A percentile compares a stretch with the other conserved stretches of the same genome.
Conservation (phyloP, 2,888 invertebrate genomes). For the Sialis lutaria region DNA sequence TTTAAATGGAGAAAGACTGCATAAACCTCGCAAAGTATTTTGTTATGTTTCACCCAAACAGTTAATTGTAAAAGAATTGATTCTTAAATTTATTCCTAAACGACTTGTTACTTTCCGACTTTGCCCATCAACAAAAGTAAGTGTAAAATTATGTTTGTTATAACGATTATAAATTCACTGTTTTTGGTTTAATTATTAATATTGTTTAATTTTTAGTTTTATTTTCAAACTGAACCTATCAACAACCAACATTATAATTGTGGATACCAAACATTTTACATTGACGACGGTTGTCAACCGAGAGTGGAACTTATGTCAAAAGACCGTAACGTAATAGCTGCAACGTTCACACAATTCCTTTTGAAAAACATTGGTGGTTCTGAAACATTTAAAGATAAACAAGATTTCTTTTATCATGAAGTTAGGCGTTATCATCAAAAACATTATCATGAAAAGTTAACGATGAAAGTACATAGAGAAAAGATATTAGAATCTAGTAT, state of each 20-base stretch:
- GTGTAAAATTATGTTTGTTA: conserved; percentile 8
- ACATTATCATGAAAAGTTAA: conserved; percentile 70
- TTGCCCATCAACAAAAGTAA: conserved; percentile 85
- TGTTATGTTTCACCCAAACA: conserved; percentile 86
- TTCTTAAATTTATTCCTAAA: conserved; percentile 84
- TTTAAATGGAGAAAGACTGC: conserved; percentile 34
- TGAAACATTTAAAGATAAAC: conserved; percentile 77
- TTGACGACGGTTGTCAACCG: conserved; percentile 85
- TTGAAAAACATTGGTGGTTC: conserved; percentile 89
- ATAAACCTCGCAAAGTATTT: conserved; percentile 72
- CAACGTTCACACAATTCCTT: conserved; percentile 80
- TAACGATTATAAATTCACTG: conserved; percentile 6
- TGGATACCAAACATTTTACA: conserved; percentile 46
- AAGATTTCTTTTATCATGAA: conserved; percentile 55
- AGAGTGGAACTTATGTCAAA: conserved; percentile 65
- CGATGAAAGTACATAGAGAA: conserved; percentile 64
- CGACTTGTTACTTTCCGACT: conserved; percentile 78
- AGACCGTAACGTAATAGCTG: conserved; percentile 80
- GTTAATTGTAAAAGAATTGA: conserved; percentile 82
- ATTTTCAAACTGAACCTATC: conserved; percentile 34
- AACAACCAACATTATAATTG: conserved; percentile 35
- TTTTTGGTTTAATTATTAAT: neutral
- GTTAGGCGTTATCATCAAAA: conserved; percentile 71
- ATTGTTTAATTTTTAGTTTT: conserved; percentile 34
- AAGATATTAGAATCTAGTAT: conserved; percentile 68